Evolutionary conservation across 2,888 invertebrate species (phyloP), one percentile per base, ranked within the genome.

Genomic region (Anticlea derivata): DNA sequence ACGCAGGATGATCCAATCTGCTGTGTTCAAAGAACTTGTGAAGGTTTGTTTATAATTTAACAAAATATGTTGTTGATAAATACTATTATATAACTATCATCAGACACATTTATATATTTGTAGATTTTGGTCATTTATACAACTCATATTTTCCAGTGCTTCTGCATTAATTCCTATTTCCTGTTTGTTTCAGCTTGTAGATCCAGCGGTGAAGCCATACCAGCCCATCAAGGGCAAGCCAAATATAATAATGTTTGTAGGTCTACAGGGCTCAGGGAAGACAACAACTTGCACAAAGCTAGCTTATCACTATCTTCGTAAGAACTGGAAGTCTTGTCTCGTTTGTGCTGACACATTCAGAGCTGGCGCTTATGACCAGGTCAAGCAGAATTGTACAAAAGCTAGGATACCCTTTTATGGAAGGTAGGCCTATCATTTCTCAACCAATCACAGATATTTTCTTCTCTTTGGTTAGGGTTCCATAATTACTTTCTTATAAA

Each of bases 301-400:
- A 74, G 99, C 99, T 10, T 99, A 99, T 87, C 96, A 99, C 86
- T 99, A 99, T 86, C 94, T 98, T 80, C 97, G 98, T 77, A 99
- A 99, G 85, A 99, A 99, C 70, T 99, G 99, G 99, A 99, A 99
- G 82, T 97, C 99, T 13, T 98, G 98, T 78, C 92, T 99, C 39
- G 99, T 99, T 23, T 99, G 99, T 88, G 99, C 99, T 3, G 99
- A 99, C 86, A 99, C 99, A 37, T 99, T 99, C 92, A 94, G 99
- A 90, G 99, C 99, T 70, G 99, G 99, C 84, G 99, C 99, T 55
- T 99, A 99, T 75, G 99, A 99, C 92, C 99, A 99, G 90, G 94
- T 99, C 53, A 99, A 99, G 92, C 99, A 99, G 82, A 99, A 99
- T 89, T 98, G 99, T 70, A 99, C 99, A 8, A 99, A 99, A 90